These are phyloP conservation scores for Vulpes vulpes DNA, from an alignment of 2,113 vertebrate species.

Conservation along the genomic window DNA sequence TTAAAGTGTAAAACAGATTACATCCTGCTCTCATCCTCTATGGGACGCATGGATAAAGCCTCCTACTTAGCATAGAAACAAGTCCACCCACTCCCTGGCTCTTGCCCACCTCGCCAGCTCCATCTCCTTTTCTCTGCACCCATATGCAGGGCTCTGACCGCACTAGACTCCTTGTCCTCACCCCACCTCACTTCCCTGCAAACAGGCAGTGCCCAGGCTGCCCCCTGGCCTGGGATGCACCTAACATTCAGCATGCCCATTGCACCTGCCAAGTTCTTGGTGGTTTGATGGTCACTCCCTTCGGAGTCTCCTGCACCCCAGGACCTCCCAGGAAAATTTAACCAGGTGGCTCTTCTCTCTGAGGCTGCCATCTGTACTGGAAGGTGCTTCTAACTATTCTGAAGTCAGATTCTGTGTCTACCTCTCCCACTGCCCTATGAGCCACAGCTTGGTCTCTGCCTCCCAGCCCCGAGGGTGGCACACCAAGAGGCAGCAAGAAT, in stretches of 20 bases:
- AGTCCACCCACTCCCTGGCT: not conserved
- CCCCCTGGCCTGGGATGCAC: not conserved
- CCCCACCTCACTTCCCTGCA: fast-evolving
- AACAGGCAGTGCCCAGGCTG: not conserved
- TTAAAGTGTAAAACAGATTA: not conserved
- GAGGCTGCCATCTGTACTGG: not conserved
- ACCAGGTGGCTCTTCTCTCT: not conserved
- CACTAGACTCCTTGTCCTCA: not conserved
- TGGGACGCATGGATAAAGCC: not conserved
- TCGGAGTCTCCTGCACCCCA: not conserved
- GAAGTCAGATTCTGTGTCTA: not conserved
- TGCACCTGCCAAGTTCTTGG: not conserved
- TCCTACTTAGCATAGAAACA: not conserved
- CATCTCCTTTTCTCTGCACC: not conserved
- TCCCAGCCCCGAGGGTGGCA: not conserved
- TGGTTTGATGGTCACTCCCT: not conserved
- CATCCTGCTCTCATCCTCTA: not conserved
- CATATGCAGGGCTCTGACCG: not conserved
- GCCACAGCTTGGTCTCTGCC: not conserved
- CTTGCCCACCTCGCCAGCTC: not conserved
- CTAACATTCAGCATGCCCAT: not conserved
- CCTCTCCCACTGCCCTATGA: not conserved
- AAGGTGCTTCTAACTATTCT: not conserved
- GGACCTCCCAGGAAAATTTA: not conserved
- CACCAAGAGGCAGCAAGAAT: not conserved